Evolutionary conservation across 2,888 invertebrate species (phyloP).

Genomic region (Iselma pallidipennis): DNA sequence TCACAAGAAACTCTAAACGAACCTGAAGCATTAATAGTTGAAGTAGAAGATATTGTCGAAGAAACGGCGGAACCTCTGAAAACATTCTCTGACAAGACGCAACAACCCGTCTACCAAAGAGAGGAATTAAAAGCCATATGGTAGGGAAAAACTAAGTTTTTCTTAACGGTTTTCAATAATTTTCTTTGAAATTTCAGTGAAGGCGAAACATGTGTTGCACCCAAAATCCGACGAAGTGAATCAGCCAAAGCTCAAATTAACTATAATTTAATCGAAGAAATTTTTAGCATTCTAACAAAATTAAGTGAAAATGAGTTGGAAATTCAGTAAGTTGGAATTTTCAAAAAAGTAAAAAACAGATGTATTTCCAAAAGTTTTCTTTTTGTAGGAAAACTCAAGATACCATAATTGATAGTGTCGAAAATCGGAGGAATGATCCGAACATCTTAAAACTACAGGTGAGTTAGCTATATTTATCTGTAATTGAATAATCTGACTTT

Average conservation of each 20-base stretch:
- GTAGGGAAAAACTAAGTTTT: conserved; percentile 44
- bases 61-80: conserved; percentile 77
- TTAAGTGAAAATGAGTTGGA: conserved; percentile 56
- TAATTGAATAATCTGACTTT: too few species aligned
- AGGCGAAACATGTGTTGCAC: conserved; percentile 49
- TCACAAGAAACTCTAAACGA: conserved; percentile 52
- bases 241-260: conserved; percentile 54
- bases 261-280: conserved; percentile 58
- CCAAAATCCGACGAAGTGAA: conserved; percentile 51
- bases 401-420: not conserved
- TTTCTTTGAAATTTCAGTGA: conserved; percentile 44
- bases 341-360: too few species aligned
- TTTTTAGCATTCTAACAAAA: conserved; percentile 54
- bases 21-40: conserved; percentile 78
- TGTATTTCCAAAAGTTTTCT: conserved; percentile 2
- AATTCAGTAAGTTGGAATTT: conserved; percentile 38
- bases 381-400: conserved; percentile 9
- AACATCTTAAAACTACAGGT: conserved; percentile 14
- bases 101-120: conserved; percentile 72
- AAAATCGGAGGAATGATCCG: conserved; percentile 7
- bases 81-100: conserved; percentile 70
- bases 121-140: conserved; percentile 65
- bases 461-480: not conserved
- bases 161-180: not conserved
- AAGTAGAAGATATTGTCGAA: conserved; percentile 78